A percentile compares a stretch with the other conserved stretches of the same genome.
Conservation (phyloP, 92 coral and sea anemone species). For the Zoanthus sansibaricus region DNA sequence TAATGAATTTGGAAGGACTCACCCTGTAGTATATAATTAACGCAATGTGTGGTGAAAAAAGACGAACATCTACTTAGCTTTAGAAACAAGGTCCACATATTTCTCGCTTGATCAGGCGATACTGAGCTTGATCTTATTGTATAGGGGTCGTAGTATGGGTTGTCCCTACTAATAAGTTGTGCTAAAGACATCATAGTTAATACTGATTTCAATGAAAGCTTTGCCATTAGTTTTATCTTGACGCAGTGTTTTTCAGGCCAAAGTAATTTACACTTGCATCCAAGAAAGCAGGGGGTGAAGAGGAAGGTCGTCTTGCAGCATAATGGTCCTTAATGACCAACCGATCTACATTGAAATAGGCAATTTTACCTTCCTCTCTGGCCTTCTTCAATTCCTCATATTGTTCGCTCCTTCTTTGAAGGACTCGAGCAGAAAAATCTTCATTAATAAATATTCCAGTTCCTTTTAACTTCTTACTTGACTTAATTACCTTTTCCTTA, state of each 20-base stretch:
- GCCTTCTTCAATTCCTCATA: constrained; percentile 22
- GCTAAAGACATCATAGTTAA: not conserved
- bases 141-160: not conserved
- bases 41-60: constrained; percentile 6
- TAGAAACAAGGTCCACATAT: constrained; percentile 13
- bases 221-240: constrained; percentile 12
- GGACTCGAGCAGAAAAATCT: constrained; percentile 39
- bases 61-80: constrained; percentile 17
- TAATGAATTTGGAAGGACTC: not conserved
- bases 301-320: constrained; percentile 22
- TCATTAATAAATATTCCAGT: constrained; percentile 13
- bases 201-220: not conserved
- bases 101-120: constrained; percentile 13
- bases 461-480: constrained; percentile 18
- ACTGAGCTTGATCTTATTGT: constrained; percentile 27
- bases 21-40: not conserved
- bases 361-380: constrained; percentile 40
- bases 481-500: constrained; percentile 18
- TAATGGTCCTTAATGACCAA: constrained; percentile 24
- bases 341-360: constrained; percentile 36
- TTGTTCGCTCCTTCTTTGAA: constrained; percentile 29
- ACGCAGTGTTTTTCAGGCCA: constrained; percentile 9
- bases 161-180: constrained; percentile 14
- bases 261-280: constrained; percentile 1
- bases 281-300: constrained; percentile 12